Evolutionary conservation across 2,797 vertebrate genomes (phyloP).

Genomic region (Botia kubotai): DNA sequence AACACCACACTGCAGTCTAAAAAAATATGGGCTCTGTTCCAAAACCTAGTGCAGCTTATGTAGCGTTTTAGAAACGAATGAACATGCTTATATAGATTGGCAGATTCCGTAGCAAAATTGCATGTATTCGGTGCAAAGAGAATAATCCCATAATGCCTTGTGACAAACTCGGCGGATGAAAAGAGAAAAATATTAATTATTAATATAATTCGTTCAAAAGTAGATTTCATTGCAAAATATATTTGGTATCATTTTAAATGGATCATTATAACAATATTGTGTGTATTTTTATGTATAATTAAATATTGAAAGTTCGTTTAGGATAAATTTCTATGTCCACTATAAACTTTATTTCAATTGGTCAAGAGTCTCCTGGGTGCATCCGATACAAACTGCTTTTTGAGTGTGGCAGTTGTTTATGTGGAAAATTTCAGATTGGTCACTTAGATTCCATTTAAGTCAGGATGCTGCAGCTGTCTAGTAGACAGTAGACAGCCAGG

Average conservation of each 20-base stretch:
- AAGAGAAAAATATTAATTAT: no score
- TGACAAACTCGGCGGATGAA: no score
- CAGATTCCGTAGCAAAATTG: no score
- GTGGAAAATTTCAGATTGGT: background rate
- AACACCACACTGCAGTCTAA: constrained; percentile 6
- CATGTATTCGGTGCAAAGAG: no score
- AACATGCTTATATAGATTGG: no score
- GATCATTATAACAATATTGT: background rate
- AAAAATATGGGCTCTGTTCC: background rate
- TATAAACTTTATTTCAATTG: background rate
- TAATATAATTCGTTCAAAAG: no score
- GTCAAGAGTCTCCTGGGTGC: background rate
- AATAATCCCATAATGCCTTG: no score
- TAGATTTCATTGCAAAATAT: no score
- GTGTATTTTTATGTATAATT: background rate
- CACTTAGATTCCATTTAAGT: background rate
- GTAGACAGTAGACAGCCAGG: background rate
- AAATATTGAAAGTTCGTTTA: background rate
- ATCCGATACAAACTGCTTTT: background rate
- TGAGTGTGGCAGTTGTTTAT: no score
- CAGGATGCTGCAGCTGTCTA: background rate
- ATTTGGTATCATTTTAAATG: background rate
- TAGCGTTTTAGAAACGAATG: no score
- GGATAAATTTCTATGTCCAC: background rate
- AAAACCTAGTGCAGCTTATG: background rate